A percentile compares a stretch with the other conserved stretches of the same genome.
Conservation (phyloP, 2,797 vertebrate genomes). For the Heterohyrax brucei region DNA sequence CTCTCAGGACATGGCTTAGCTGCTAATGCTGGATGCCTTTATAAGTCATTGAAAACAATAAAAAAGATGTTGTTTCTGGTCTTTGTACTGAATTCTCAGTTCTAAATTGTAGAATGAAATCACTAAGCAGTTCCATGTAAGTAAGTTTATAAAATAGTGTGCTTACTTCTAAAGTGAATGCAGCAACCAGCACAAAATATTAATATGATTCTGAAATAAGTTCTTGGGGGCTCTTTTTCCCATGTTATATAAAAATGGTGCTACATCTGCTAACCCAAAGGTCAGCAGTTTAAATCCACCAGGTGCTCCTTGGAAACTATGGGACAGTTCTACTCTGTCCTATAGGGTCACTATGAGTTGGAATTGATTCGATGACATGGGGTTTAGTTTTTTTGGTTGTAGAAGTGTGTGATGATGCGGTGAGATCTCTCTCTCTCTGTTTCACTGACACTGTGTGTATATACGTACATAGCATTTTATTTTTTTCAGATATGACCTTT, state of each 20-base stretch:
- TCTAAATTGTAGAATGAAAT: neutral
- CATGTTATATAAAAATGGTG: neutral
- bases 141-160: neutral
- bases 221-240: neutral
- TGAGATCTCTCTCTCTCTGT: neutral
- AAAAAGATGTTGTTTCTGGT: neutral
- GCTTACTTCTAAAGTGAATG: neutral
- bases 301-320: no score
- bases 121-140: neutral
- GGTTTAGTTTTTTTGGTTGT: no score
- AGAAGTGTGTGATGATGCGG: neutral
- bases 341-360: no score
- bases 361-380: no score
- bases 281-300: no score
- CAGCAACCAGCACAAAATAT: neutral
- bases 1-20: neutral
- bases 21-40: neutral
- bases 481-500: slow-evolving; percentile 24
- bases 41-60: neutral
- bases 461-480: neutral
- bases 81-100: neutral
- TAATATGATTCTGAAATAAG: neutral
- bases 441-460: no score
- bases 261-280: no score
- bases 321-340: no score